Evolutionary conservation across 2,797 vertebrate genomes (phyloP).

Genomic region (Trematomus bernacchii): DNA sequence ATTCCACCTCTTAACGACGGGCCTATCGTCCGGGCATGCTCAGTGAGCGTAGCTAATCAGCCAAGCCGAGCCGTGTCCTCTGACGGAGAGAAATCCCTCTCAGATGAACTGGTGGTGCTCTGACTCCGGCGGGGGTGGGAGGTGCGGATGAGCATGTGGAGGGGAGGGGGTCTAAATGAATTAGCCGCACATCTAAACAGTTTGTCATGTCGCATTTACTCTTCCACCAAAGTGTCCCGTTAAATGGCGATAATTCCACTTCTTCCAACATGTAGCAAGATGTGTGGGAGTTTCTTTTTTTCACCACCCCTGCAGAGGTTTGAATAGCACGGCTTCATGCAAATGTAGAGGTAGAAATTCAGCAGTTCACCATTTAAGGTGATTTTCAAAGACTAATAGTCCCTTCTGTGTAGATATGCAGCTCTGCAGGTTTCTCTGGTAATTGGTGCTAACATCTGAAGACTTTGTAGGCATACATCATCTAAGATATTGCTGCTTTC

Average conservation of each 20-base stretch:
- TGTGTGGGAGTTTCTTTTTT: slow-evolving; percentile 45
- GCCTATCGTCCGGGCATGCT: slow-evolving; percentile 67
- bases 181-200: slow-evolving; percentile 83
- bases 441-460: slow-evolving; percentile 76
- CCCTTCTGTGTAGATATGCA: slow-evolving; percentile 40
- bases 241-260: slow-evolving; percentile 54
- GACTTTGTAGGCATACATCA: slow-evolving; percentile 43
- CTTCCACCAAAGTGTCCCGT: slow-evolving; percentile 53
- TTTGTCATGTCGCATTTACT: slow-evolving; percentile 74
- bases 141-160: slow-evolving; percentile 18
- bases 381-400: slow-evolving; percentile 60
- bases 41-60: slow-evolving; percentile 77
- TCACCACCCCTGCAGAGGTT: slow-evolving; percentile 41
- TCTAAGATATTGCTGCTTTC: slow-evolving; percentile 27
- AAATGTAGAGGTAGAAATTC: slow-evolving; percentile 57
- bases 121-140: slow-evolving; percentile 62
- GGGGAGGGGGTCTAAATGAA: slow-evolving; percentile 75
- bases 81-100: slow-evolving; percentile 77
- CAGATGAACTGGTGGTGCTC: slow-evolving; percentile 82
- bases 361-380: slow-evolving; percentile 58
- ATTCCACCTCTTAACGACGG: slow-evolving; percentile 71
- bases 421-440: slow-evolving; percentile 68
- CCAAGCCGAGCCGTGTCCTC: slow-evolving; percentile 79
- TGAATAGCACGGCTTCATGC: slow-evolving; percentile 53
- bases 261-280: slow-evolving; percentile 40